Conservation (phyloP, 1,140 invertebrate genomes). For the Lerema accius region DNA sequence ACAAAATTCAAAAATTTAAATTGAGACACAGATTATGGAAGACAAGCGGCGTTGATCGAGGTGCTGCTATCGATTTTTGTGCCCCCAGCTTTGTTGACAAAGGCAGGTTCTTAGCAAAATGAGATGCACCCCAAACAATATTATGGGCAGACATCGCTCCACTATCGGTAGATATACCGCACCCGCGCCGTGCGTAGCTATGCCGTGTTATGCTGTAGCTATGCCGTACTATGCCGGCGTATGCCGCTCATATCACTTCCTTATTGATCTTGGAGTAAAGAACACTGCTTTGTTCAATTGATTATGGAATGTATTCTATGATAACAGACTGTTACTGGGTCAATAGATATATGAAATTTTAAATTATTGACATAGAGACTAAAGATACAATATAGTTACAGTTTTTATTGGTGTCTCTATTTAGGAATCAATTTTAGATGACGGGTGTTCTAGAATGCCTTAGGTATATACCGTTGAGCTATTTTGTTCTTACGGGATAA, state of each 20-base stretch:
- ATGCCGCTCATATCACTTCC: constrained; percentile 72
- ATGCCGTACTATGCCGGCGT: too few relatives aligned
- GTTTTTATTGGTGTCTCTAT: too few relatives aligned
- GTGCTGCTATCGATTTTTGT: constrained; percentile 66
- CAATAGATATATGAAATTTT: too few relatives aligned
- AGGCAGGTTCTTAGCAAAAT: constrained; percentile 75
- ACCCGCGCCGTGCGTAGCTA: constrained; percentile 53
- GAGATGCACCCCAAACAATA: constrained; percentile 82
- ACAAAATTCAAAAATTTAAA: constrained; percentile 46
- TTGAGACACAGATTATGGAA: constrained; percentile 51
- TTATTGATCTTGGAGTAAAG: constrained; percentile 64
- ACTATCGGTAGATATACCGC: constrained; percentile 72
- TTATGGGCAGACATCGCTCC: constrained; percentile 79
- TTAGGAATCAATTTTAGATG: too few relatives aligned
- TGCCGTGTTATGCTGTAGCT: too few relatives aligned
- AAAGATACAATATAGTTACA: too few relatives aligned
- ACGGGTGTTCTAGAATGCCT: too few relatives aligned
- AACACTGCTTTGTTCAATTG: constrained; percentile 3
- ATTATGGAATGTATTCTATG: constrained; percentile 3
- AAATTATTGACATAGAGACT: too few relatives aligned
- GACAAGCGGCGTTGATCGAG: constrained; percentile 56
- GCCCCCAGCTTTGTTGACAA: constrained; percentile 76
- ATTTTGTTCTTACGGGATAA: too few relatives aligned
- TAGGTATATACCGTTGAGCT: too few relatives aligned
- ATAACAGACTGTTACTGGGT: too few relatives aligned